Evolutionary conservation across 2,888 invertebrate genomes (phyloP), one percentile per base, ranked within the genome.

Genomic region (Gastracanthus pulcherrimus): DNA sequence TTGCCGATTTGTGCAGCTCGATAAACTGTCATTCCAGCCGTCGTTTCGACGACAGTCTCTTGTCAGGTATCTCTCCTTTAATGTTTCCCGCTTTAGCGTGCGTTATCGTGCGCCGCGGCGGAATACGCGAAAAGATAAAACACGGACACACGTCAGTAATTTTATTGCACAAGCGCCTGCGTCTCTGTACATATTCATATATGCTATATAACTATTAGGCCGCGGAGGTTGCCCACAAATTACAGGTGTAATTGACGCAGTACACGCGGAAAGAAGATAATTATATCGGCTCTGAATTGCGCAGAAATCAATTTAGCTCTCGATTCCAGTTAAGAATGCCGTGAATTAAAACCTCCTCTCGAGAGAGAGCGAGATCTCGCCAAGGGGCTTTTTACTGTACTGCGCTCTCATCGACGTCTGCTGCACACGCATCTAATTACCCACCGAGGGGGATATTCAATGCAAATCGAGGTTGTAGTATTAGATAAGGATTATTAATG

Each of bases 191-290:
- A 23, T n/a, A 41, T 13, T 0, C 4, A 13, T 34, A 2, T 55
- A 9, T 31, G 29, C 51, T n/a, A 29, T 51, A 23, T 36, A 71
- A n/a, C n/a, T n/a, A n/a, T n/a, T n/a, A n/a, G n/a, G 69, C 31
- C 48, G 19, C 48, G 16, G 19, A 60, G 41, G 62, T 29, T 26
- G 64, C 7, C 55, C 74, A 70, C 78, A 82, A 78, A 78, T 82
- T 82, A 75, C 81, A 78, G 74, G 78, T 77, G 81, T 81, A 81
- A 81, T 77, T 81, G 81, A 77, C 81, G 74, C 77, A 19, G 41
- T 55, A 23, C 38, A 62, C 55, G 60, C 76, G 76, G 71, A 70
- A 76, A 76, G 75, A 70, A 55, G 74, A 74, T 74, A 81, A 77
- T 76, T 81, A 81, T 72, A 76, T 81, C 70, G 76, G 23, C 41